A percentile compares a stretch with the other conserved stretches of the same genome.
These are phyloP conservation scores for Hoplias malabaricus DNA, from an alignment of 2,113 vertebrate genomes.

Conservation along the genomic window DNA sequence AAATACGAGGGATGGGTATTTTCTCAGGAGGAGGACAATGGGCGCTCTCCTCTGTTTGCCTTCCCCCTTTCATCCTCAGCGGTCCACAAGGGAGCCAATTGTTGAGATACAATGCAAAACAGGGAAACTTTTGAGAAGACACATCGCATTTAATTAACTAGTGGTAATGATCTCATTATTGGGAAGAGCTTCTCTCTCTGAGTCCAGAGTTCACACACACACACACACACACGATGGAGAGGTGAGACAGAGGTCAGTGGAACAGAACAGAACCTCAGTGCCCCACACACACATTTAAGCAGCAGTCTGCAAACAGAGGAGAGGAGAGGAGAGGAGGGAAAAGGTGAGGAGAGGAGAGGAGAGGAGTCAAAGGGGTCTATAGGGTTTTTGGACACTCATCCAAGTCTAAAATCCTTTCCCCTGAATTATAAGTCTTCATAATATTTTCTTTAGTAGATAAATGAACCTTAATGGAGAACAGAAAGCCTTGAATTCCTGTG, in stretches of 20 bases:
- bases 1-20: constrained; percentile 68
- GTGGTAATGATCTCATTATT: constrained; percentile 81
- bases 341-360: constrained; percentile 17
- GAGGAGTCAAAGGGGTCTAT: neutral
- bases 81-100: constrained; percentile 73
- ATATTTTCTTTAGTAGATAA: constrained; percentile 54
- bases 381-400: constrained; percentile 15
- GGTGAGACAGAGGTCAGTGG: constrained; percentile 43
- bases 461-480: constrained; percentile 46
- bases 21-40: constrained; percentile 76
- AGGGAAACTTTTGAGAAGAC: constrained; percentile 70
- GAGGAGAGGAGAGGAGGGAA: neutral
- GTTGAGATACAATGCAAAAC: constrained; percentile 71
- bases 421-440: constrained; percentile 43
- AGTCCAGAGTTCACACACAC: constrained; percentile 32
- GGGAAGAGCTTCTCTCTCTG: constrained; percentile 25
- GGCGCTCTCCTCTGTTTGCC: constrained; percentile 68
- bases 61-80: constrained; percentile 69
- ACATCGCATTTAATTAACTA: constrained; percentile 78
- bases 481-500: constrained; percentile 49
- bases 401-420: constrained; percentile 30
- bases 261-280: constrained; percentile 27
- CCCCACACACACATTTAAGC: neutral
- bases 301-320: neutral
- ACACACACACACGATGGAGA: constrained; percentile 35